These are phyloP conservation scores for Ectropis grisescens DNA, from an alignment of 1,140 invertebrate species.

Conservation along the genomic window DNA sequence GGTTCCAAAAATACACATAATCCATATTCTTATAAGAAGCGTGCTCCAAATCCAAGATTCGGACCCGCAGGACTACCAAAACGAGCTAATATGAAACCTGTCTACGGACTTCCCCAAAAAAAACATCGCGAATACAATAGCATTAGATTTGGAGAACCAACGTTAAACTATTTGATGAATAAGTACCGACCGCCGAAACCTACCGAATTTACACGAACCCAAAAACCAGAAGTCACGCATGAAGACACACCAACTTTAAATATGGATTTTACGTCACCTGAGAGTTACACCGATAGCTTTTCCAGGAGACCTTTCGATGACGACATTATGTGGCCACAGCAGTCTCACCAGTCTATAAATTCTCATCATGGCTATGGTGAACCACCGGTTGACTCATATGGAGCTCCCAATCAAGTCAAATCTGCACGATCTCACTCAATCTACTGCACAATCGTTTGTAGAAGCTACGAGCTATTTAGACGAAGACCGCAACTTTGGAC, in stretches of 20 bases:
- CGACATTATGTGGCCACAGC: too few species aligned
- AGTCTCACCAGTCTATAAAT: too few species aligned
- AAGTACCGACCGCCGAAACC: slow-evolving; percentile 10
- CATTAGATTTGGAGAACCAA: slow-evolving; percentile 41
- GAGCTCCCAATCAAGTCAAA: slow-evolving; percentile 16
- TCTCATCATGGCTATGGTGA: slow-evolving; percentile 19
- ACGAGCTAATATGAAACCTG: slow-evolving; percentile 8
- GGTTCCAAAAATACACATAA: slow-evolving; percentile 21
- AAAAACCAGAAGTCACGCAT: too few species aligned
- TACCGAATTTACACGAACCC: too few species aligned
- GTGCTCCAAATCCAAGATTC: slow-evolving; percentile 26
- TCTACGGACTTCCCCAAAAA: slow-evolving; percentile 24
- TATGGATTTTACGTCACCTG: too few species aligned
- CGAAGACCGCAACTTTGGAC: too few species aligned
- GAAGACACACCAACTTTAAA: too few species aligned
- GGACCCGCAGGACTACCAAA: slow-evolving; percentile 13
- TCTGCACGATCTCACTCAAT: slow-evolving; percentile 10
- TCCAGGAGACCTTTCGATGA: too few species aligned
- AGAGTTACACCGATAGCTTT: too few species aligned
- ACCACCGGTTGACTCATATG: slow-evolving; percentile 34
- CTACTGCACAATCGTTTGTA: too few species aligned
- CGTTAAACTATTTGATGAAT: slow-evolving; percentile 15
- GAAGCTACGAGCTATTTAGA: too few species aligned
- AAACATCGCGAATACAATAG: slow-evolving; percentile 14
- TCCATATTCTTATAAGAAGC: slow-evolving; percentile 23